These are phyloP conservation scores for Archocentrus centrarchus DNA, from an alignment of 2,113 vertebrate species.

Conservation along the genomic window DNA sequence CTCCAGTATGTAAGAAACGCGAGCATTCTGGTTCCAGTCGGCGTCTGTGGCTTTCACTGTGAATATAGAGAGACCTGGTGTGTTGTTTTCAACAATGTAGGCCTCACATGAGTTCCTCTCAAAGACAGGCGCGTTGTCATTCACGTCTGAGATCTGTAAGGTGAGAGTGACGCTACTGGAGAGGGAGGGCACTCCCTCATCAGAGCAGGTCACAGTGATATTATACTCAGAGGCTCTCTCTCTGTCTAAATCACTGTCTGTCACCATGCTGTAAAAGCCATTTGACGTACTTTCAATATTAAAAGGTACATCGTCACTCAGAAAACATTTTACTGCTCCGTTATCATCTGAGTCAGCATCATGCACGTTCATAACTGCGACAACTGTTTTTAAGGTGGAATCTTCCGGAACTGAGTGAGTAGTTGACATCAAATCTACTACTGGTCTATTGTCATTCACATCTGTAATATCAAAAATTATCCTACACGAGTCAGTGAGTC, in stretches of 20 bases:
- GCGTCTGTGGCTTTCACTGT: constrained; percentile 51
- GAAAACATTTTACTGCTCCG: constrained; percentile 73
- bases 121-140: constrained; percentile 21
- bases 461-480: constrained; percentile 77
- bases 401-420: constrained; percentile 75
- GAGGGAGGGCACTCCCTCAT: constrained; percentile 13
- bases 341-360: constrained; percentile 82
- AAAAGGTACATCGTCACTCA: constrained; percentile 71
- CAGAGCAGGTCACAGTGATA: constrained; percentile 27
- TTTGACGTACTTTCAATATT: constrained; percentile 71
- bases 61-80: constrained; percentile 29
- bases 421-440: constrained; percentile 68
- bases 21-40: constrained; percentile 55
- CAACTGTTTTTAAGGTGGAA: constrained; percentile 67
- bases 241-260: constrained; percentile 36
- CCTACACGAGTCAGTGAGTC: constrained; percentile 61
- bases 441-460: constrained; percentile 77
- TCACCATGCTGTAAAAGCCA: constrained; percentile 79
- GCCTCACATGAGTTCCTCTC: constrained; percentile 23
- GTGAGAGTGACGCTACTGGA: constrained; percentile 20
- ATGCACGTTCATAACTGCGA: constrained; percentile 81
- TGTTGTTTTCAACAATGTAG: constrained; percentile 62
- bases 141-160: constrained; percentile 22
- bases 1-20: constrained; percentile 58
- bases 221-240: not conserved